Evolutionary conservation across 2,113 vertebrate species (phyloP), one percentile per base, ranked within the genome.

Genomic region (Empidonax alnorum): DNA sequence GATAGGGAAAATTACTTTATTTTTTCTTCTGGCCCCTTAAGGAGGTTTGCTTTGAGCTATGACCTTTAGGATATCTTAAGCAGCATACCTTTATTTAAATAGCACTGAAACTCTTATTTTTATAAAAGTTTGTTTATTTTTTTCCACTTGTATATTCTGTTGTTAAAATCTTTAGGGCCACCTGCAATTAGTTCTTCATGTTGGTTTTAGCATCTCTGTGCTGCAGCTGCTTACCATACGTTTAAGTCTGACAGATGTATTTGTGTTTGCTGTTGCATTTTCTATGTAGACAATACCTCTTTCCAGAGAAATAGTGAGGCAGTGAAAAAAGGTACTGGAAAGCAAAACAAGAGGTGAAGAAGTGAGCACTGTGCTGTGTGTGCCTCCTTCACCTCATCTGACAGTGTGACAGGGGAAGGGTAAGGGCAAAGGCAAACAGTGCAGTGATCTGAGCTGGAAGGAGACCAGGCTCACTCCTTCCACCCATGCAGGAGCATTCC

Each of bases 241-340:
- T 41, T 1, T 9, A 71, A 19, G 14, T 50, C 8, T 75, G 49
- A 33, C 6, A 63, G 30, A 7, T 28, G 10, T 74, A 39, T 42
- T 55, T 78, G 0, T 71, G 58, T 41, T 65, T 90, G 31, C 28
- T 59, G 0, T 58, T 73, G 31, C n/a, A 22, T 82, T 83, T 92
- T 73, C 62, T 44, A 0, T 55, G 49, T 52, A 37, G 52, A n/a
- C 13, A 4, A 4, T 30, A 1, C 2, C 21, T 65, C 62, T 73
- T 68, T 41, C 13, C 30, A 62, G 66, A 78, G 47, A 52, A 4
- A 14, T 1, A 76, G 39, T 12, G 35, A 90, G 66, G 35, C 56
- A 78, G 27, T 42, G 76, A 55, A 53, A 18, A 10, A 17, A 59
- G 42, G 61, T 24, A 35, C 31, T 31, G 22, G 39, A 59, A 81